Conservation (phyloP, 2,113 vertebrate species). For the Hyperopisus bebe region DNA sequence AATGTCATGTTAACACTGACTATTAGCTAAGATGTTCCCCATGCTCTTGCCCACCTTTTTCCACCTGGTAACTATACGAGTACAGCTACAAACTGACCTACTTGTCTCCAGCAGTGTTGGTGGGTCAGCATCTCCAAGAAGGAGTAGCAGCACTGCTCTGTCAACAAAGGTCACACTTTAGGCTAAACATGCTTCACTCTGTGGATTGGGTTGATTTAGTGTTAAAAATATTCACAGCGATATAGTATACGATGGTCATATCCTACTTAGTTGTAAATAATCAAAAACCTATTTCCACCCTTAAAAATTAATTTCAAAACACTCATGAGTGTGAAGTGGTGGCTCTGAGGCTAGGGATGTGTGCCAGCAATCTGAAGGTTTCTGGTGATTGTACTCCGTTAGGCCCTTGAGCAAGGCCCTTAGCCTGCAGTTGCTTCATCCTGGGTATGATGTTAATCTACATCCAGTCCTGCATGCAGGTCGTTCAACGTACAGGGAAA, state of each 20-base stretch:
- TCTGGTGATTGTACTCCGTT: too few species aligned
- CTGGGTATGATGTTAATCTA: too few species aligned
- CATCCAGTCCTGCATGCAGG: too few species aligned
- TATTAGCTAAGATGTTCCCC: not conserved
- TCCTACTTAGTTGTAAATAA: not conserved
- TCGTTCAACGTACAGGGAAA: too few species aligned
- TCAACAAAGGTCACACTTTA: slow-evolving; percentile 28
- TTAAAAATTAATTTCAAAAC: not conserved
- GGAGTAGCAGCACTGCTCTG: slow-evolving; percentile 78
- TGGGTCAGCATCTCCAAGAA: slow-evolving; percentile 83
- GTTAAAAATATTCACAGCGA: not conserved
- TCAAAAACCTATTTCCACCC: not conserved
- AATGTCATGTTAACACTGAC: not conserved
- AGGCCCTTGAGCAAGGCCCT: too few species aligned
- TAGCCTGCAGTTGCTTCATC: too few species aligned
- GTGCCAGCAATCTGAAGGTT: too few species aligned
- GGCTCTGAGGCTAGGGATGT: too few species aligned
- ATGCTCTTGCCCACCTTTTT: not conserved
- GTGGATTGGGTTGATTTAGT: not conserved
- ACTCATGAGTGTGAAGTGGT: not conserved
- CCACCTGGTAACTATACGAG: not conserved
- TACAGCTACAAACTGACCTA: slow-evolving; percentile 62
- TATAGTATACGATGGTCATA: not conserved
- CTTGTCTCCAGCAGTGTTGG: slow-evolving; percentile 88
- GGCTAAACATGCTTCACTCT: not conserved